Percentiles rank a stretch among this genome's conserved stretches.
Evolutionary conservation across 2,113 vertebrate species (phyloP).

Genomic region (Aepyceros melampus): DNA sequence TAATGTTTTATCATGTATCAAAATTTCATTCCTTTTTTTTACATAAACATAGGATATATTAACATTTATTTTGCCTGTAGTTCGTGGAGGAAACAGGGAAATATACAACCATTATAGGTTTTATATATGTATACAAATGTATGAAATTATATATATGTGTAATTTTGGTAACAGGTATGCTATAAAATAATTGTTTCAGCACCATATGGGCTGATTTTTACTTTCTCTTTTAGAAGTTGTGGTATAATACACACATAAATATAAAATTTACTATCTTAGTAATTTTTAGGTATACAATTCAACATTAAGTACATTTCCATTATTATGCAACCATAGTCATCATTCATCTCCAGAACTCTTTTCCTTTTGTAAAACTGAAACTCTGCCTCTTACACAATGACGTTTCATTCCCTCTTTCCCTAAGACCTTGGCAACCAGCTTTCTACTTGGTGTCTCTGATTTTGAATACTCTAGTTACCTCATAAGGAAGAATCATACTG

Average conservation of each 20-base stretch:
- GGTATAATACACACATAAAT: neutral
- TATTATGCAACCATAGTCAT: neutral
- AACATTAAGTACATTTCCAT: neutral
- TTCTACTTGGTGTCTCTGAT: neutral
- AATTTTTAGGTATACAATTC: neutral
- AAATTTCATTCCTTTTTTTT: neutral
- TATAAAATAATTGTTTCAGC: neutral
- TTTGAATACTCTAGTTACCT: neutral
- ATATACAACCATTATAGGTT: neutral
- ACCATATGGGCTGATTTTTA: neutral
- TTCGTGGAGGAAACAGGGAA: neutral
- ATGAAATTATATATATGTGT: neutral
- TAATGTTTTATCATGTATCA: neutral
- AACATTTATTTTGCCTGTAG: neutral
- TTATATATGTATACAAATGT: neutral
- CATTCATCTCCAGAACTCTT: neutral
- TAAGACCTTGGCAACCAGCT: neutral
- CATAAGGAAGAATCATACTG: neutral
- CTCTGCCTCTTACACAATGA: neutral
- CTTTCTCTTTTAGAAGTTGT: neutral
- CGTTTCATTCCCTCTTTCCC: neutral
- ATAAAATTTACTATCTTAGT: neutral
- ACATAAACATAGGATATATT: neutral
- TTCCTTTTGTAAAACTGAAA: neutral
- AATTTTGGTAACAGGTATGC: neutral